Evolutionary conservation across 2,888 invertebrate genomes (phyloP).

Genomic region (Tiliacea citrago): DNA sequence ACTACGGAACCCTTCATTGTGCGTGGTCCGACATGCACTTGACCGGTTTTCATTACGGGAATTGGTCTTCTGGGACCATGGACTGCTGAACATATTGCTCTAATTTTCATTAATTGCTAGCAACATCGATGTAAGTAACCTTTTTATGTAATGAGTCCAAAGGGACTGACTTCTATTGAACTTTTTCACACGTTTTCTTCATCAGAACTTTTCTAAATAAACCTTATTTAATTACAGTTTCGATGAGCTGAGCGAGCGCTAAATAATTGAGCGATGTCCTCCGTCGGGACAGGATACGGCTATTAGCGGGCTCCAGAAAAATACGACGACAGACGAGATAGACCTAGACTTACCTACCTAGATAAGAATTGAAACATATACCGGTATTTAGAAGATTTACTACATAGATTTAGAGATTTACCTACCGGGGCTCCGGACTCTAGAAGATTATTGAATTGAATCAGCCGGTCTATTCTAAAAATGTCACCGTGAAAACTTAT

Average conservation of each 20-base stretch:
- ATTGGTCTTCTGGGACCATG: background rate
- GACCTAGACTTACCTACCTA: background rate
- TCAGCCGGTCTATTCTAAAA: background rate
- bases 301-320: slow-evolving; percentile 12
- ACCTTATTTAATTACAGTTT: slow-evolving; percentile 17
- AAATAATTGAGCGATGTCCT: slow-evolving; percentile 59
- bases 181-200: background rate
- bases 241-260: slow-evolving; percentile 43
- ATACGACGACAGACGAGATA: background rate
- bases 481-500: background rate
- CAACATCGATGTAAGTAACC: background rate
- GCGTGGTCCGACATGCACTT: too few relatives aligned
- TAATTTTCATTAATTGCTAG: background rate
- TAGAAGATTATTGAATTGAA: slow-evolving; percentile 8
- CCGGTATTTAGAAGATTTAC: slow-evolving; percentile 11
- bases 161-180: background rate
- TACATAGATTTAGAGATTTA: background rate
- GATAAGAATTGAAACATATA: slow-evolving; percentile 7
- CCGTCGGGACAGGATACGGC: slow-evolving; percentile 12
- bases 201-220: slow-evolving; percentile 10
- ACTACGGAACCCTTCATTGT: too few relatives aligned
- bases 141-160: background rate
- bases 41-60: background rate
- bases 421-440: background rate
- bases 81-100: background rate